phyloP scores from a whole-genome alignment of 2,113 vertebrate species.

The Sigmodon hispidus region DNA sequence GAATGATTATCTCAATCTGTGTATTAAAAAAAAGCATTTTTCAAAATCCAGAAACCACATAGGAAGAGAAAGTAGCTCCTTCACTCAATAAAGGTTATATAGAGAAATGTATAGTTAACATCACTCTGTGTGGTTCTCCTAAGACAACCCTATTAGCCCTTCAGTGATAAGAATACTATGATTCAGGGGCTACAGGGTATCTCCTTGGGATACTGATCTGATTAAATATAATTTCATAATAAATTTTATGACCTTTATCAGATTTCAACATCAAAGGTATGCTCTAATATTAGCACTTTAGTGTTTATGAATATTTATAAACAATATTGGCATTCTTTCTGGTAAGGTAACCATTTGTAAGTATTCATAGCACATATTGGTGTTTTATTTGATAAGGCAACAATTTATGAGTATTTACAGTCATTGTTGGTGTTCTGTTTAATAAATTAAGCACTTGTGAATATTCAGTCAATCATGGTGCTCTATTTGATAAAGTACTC shows the following conservation, averaged over 20 bases:
- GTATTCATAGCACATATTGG: not conserved
- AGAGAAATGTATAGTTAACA: not conserved
- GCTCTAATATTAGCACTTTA: not conserved
- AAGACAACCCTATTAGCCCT: not conserved
- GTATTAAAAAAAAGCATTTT: not conserved
- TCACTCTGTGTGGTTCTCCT: not conserved
- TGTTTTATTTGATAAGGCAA: not conserved
- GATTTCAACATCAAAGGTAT: constrained; percentile 1
- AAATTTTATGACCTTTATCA: not conserved
- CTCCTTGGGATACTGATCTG: not conserved
- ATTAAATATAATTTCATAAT: not conserved
- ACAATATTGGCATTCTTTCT: not conserved
- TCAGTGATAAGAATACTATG: not conserved
- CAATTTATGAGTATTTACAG: not conserved
- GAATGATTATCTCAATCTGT: not conserved
- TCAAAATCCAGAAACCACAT: not conserved
- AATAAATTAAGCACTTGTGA: not conserved
- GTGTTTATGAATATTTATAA: not conserved
- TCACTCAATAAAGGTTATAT: not conserved
- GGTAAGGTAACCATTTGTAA: not conserved
- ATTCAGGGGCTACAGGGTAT: not conserved
- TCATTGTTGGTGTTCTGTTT: not conserved
- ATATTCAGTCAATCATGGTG: not conserved
- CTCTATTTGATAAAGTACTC: not conserved
- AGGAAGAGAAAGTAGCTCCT: not conserved